Percentiles rank a stretch among this genome's conserved stretches.
Conservation (phyloP, 2,888 invertebrate species). For the Neria commutata region DNA sequence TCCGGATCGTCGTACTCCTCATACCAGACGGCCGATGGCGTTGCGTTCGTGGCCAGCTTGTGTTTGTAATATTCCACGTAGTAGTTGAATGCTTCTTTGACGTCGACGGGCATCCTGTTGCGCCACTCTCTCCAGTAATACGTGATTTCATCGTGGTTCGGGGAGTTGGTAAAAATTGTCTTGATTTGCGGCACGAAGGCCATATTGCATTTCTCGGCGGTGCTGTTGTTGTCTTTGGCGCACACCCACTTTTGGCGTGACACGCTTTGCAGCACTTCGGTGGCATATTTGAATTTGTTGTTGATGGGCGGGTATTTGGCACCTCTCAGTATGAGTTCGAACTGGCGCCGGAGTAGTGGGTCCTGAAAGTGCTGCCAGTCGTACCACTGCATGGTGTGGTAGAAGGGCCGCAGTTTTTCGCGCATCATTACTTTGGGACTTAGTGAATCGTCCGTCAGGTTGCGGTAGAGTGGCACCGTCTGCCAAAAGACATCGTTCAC, state of each 20-base stretch:
- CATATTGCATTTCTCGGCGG: conserved; percentile 33
- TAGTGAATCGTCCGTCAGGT: conserved; percentile 36
- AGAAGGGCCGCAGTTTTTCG: conserved; percentile 37
- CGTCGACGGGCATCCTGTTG: conserved; percentile 36
- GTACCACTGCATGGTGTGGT: conserved; percentile 31
- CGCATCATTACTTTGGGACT: conserved; percentile 41
- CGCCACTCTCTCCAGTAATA: conserved; percentile 46
- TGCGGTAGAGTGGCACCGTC: conserved; percentile 36
- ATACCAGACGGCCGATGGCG: conserved; percentile 41
- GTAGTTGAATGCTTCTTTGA: conserved; percentile 35
- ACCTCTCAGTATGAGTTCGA: conserved; percentile 37
- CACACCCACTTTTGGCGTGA: conserved; percentile 36
- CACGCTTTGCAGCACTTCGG: conserved; percentile 34
- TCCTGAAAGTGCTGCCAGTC: conserved; percentile 35
- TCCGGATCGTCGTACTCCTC: conserved; percentile 39
- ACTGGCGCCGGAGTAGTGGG: conserved; percentile 34
- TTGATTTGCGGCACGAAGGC: conserved; percentile 45
- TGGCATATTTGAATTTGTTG: conserved; percentile 36
- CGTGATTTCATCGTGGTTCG: conserved; percentile 39
- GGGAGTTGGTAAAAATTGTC: conserved; percentile 38
- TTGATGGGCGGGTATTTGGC: conserved; percentile 37
- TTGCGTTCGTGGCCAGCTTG: conserved; percentile 30
- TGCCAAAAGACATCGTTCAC: conserved; percentile 36
- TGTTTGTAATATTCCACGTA: conserved; percentile 39
- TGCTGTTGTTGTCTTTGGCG: conserved; percentile 4